A percentile compares a stretch with the other conserved stretches of the same genome.
phyloP scores from a whole-genome alignment of 2,113 vertebrate genomes.

The Entelurus aequoreus region DNA sequence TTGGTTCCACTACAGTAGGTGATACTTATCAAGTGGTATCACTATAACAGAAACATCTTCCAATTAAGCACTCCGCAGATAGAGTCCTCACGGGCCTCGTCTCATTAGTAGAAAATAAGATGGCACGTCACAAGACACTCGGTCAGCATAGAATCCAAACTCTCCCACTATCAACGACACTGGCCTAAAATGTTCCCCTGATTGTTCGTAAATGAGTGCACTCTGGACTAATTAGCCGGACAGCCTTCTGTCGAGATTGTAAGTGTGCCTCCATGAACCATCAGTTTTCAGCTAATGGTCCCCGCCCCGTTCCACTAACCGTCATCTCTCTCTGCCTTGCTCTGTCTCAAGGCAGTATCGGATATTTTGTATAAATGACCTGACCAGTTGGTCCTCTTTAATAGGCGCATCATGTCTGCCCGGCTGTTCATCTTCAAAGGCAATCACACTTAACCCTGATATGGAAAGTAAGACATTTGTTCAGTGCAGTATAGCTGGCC shows the following conservation, averaged over 20 bases:
- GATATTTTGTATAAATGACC: conserved; percentile 24
- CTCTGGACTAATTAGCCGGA: conserved; percentile 37
- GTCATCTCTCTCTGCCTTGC: neutral
- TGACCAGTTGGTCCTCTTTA: conserved; percentile 36
- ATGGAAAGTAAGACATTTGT: conserved; percentile 2
- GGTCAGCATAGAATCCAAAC: conserved; percentile 9
- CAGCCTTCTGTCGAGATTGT: conserved; percentile 36
- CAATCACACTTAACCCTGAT: conserved; percentile 29
- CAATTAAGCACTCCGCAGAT: conserved; percentile 31
- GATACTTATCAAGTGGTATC: conserved; percentile 25
- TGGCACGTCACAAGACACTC: conserved; percentile 9
- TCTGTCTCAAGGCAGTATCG: conserved; percentile 13
- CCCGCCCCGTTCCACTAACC: conserved; percentile 22
- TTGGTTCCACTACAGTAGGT: neutral
- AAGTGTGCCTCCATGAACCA: conserved; percentile 19
- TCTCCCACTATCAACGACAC: conserved; percentile 6
- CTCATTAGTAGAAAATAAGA: conserved; percentile 27
- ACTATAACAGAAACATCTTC: conserved; percentile 26
- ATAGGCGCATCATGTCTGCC: conserved; percentile 19
- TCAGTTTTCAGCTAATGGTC: conserved; percentile 35
- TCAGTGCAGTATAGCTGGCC: neutral
- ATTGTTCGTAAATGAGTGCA: conserved; percentile 29
- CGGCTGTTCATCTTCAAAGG: conserved; percentile 15
- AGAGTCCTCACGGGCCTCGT: conserved; percentile 20
- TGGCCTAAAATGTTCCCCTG: conserved; percentile 13